A percentile compares a stretch with the other conserved stretches of the same genome.
These are phyloP conservation scores for Mesodorylaimus sp. DNA, from an alignment of 2,888 invertebrate species.

Conservation along the genomic window DNA sequence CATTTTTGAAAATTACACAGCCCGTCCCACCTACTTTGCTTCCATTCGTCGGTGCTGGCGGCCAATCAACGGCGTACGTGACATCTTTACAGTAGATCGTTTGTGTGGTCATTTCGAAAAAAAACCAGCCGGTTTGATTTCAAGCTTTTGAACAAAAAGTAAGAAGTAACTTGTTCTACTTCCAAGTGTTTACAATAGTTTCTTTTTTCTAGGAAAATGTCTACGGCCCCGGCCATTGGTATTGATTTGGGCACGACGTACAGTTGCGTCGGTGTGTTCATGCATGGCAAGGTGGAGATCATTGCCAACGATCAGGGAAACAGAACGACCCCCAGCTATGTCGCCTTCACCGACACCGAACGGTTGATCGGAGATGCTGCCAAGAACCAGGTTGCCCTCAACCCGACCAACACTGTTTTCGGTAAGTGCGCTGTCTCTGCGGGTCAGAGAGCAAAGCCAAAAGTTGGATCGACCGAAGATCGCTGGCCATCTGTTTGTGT, in stretches of 20 bases:
- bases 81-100: too few relatives aligned
- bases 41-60: too few relatives aligned
- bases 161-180: too few relatives aligned
- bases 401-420: conserved; percentile 19
- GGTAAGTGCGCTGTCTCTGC: conserved; percentile 19
- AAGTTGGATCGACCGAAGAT: not conserved
- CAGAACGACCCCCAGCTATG: conserved; percentile 60
- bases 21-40: too few relatives aligned
- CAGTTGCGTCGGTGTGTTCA: conserved; percentile 63
- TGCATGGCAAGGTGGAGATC: conserved; percentile 64
- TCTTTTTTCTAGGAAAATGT: too few relatives aligned
- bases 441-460: not conserved
- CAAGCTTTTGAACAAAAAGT: too few relatives aligned
- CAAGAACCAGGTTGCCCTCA: conserved; percentile 49
- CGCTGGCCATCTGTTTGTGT: too few relatives aligned
- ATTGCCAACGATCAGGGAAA: conserved; percentile 65
- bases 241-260: conserved; percentile 73
- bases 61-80: too few relatives aligned
- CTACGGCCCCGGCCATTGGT: conserved; percentile 44
- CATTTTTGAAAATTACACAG: too few relatives aligned
- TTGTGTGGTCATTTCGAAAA: too few relatives aligned
- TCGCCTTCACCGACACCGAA: conserved; percentile 66
- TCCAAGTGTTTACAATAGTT: too few relatives aligned
- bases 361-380: conserved; percentile 67
- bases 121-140: too few relatives aligned